Base-by-base conservation (phyloP, 2,797 vertebrate genomes). In the Esox lucius region DNA sequence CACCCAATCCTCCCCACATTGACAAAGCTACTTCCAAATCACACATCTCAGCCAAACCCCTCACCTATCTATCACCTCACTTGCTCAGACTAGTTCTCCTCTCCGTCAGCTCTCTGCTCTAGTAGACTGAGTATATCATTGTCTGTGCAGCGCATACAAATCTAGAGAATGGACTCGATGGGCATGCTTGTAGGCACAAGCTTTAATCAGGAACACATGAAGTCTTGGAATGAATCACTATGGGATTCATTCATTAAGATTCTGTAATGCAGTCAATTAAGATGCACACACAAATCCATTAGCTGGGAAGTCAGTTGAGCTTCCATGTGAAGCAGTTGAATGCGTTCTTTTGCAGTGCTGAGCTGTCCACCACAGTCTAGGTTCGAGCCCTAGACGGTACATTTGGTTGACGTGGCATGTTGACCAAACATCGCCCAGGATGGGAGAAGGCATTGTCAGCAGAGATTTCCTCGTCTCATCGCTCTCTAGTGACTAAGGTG, bases 81-180 rank as follows among this genome's bases (percentile, higher is more conserved):
- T 53, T 39, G 64, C 69, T 66, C 73, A 75, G 26, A 75, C 64
- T 49, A 53, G 71, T 4, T 69, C 71, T 31, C n/a, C 49, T 66
- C 28, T 62, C 51, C 7, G 49, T n/a, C 49, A 26, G 33, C 31
- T 72, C 33, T 61, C 49, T 70, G 42, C 77, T 28, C 77, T 39
- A 71, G 62, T 70, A 42, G 79, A 72, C 80, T 35, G 0, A 77
- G 78, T 80, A 73, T 26, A 9, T 13, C 56, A 75, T 75, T 49
- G 46, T 53, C 72, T 24, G 61, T 74, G 16, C n/a, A 48, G 75
- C 73, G 56, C 72, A 73, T 53, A 81, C 72, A 68, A 7, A 74
- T 65, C 68, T 75, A 70, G 42, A 64, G 26, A 64, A 64, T 75
- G 67, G 48, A 76, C 70, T 78, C 26, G 67, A 46, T 48, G 33